These are phyloP conservation scores for Mus minutoides DNA, from an alignment of 2,797 vertebrate species.

Conservation along the genomic window DNA sequence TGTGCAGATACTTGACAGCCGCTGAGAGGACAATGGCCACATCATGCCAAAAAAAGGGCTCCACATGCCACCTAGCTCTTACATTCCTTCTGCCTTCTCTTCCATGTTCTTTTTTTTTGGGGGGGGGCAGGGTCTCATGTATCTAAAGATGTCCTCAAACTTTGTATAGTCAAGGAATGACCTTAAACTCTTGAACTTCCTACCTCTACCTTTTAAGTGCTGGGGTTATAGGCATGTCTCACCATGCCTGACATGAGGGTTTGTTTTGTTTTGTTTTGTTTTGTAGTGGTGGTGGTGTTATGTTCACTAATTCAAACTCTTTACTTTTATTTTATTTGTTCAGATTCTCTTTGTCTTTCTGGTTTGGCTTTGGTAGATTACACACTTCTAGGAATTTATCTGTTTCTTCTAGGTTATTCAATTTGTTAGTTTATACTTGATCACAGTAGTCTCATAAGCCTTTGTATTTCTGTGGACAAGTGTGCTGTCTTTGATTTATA, in stretches of 20 bases:
- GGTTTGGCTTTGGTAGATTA: background rate
- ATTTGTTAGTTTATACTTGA: background rate
- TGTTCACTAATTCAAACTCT: background rate
- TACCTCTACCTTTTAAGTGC: background rate
- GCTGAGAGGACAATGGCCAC: background rate
- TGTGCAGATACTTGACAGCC: background rate
- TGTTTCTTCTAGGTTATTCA: background rate
- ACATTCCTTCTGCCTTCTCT: background rate
- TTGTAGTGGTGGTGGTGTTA: background rate
- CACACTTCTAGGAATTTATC: background rate
- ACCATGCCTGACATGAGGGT: background rate
- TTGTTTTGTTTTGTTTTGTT: background rate
- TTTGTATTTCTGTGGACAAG: background rate
- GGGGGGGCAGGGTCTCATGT: background rate
- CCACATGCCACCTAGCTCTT: background rate
- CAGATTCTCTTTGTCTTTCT: background rate
- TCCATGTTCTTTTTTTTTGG: background rate
- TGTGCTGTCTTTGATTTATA: background rate
- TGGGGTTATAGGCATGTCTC: background rate
- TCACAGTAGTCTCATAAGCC: background rate
- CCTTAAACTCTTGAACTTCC: background rate
- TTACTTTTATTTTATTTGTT: background rate
- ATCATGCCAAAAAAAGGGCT: background rate
- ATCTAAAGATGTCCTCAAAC: background rate
- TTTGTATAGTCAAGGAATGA: background rate